Evolutionary conservation across 2,113 vertebrate genomes (phyloP).

Genomic region (Chiloscyllium plagiosum): DNA sequence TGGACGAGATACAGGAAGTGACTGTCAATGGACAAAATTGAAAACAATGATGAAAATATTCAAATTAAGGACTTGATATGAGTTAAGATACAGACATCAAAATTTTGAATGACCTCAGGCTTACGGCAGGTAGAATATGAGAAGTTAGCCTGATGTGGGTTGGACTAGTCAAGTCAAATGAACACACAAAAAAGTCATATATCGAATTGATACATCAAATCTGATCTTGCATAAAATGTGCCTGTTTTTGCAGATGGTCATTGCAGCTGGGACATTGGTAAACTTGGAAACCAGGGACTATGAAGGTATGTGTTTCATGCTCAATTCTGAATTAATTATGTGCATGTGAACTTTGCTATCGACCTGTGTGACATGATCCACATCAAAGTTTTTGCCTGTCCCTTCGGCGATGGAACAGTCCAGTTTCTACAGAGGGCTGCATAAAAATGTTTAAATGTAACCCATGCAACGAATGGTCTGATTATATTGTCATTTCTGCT

Average conservation of each 20-base stretch:
- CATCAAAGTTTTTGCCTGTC: background rate
- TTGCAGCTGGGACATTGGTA: background rate
- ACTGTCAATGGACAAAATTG: too few relatives aligned
- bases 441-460: background rate
- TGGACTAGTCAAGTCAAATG: background rate
- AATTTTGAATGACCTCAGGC: background rate
- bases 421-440: background rate
- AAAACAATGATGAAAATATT: too few relatives aligned
- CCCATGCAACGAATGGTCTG: background rate
- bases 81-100: background rate
- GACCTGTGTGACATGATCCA: background rate
- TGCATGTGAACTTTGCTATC: background rate
- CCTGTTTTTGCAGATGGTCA: slow-evolving; percentile 25
- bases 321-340: background rate
- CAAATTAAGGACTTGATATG: background rate
- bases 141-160: background rate
- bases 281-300: slow-evolving; percentile 19
- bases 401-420: background rate
- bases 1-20: too few relatives aligned
- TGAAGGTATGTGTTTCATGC: slow-evolving; percentile 1
- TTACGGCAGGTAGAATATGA: background rate
- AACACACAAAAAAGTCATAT: background rate
- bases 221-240: background rate
- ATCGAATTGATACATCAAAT: too few relatives aligned
- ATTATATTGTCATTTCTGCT: background rate